Percentiles rank a stretch among this genome's conserved stretches.
Evolutionary conservation across 2,113 vertebrate genomes (phyloP).

Genomic region (Ia io): DNA sequence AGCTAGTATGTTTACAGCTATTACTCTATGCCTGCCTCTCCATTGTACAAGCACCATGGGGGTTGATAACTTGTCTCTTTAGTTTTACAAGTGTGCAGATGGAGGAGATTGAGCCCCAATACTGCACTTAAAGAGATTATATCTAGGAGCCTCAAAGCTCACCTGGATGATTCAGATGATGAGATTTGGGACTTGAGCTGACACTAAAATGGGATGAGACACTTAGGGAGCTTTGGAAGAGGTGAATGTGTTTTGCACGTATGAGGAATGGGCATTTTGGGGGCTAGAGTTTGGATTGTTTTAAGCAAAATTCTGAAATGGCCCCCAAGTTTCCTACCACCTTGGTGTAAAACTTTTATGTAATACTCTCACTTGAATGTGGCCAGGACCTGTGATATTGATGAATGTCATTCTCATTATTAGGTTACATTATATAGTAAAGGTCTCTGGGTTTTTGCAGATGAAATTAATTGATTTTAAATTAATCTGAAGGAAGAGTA

Average conservation of each 20-base stretch:
- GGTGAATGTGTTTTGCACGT: neutral
- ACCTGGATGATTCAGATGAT: neutral
- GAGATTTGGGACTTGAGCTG: neutral
- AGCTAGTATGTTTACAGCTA: neutral
- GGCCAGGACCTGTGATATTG: neutral
- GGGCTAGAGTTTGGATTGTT: neutral
- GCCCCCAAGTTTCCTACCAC: neutral
- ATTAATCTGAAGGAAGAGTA: neutral
- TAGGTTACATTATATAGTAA: neutral
- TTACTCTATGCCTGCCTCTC: neutral
- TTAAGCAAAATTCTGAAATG: neutral
- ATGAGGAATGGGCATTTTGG: neutral
- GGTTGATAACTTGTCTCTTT: neutral
- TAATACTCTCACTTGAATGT: neutral
- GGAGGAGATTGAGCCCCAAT: neutral
- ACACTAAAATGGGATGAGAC: neutral
- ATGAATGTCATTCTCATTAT: neutral
- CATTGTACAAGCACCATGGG: neutral
- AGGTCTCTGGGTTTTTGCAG: neutral
- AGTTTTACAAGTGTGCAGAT: neutral
- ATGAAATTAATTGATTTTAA: neutral
- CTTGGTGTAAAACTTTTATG: neutral
- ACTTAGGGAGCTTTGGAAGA: neutral
- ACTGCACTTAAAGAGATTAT: neutral
- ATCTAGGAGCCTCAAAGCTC: neutral